Percentiles rank a stretch among this genome's conserved stretches.
These are phyloP conservation scores for Cynocephalus volans DNA, from an alignment of 2,113 vertebrate species.

Conservation along the genomic window DNA sequence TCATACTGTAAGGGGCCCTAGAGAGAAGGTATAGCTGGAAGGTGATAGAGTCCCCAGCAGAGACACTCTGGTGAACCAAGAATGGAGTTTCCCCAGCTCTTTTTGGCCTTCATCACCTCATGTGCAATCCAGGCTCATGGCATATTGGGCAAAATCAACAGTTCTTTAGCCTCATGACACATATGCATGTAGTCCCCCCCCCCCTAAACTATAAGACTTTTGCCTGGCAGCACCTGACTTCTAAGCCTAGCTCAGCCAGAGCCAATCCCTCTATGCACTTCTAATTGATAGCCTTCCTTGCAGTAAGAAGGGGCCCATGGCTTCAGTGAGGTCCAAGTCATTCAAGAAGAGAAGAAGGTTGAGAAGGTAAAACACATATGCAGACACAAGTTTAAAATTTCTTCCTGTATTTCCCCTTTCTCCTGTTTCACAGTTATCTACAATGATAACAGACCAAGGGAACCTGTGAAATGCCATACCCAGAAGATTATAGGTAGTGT, in stretches of 20 bases:
- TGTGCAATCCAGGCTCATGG: not conserved
- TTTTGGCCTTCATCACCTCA: not conserved
- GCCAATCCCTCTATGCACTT: not conserved
- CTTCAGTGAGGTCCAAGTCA: not conserved
- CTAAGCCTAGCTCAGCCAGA: not conserved
- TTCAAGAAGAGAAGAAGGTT: not conserved
- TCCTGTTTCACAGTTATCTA: not conserved
- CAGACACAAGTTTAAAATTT: not conserved
- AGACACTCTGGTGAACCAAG: not conserved
- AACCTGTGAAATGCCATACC: not conserved
- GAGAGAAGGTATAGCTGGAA: not conserved
- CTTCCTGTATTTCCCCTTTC: not conserved
- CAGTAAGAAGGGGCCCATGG: too few relatives aligned
- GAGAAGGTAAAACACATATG: not conserved
- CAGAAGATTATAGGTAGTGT: not conserved
- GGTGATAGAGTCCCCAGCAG: not conserved
- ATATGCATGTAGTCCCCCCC: not conserved
- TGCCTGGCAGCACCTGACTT: not conserved
- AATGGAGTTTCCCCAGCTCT: too few relatives aligned
- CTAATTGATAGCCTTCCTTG: not conserved
- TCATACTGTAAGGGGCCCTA: not conserved
- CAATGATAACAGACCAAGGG: not conserved
- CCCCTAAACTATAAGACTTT: not conserved
- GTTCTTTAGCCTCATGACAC: not conserved
- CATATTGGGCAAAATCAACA: not conserved